These are phyloP conservation scores for Thymelicus lineola DNA, from an alignment of 2,888 invertebrate species.

Conservation along the genomic window DNA sequence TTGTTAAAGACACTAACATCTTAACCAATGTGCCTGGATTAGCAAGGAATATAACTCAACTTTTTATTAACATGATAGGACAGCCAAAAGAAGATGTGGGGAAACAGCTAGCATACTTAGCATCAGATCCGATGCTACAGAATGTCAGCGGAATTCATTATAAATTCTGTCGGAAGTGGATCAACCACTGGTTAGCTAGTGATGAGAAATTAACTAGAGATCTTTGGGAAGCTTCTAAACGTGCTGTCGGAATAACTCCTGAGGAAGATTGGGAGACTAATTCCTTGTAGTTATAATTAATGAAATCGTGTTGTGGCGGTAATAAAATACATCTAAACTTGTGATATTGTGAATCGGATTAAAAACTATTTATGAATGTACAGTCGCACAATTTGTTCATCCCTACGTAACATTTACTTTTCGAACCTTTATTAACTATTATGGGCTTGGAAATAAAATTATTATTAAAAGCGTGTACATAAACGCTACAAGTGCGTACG, in stretches of 20 bases:
- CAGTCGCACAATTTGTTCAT: too few species aligned
- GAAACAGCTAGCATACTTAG: constrained; percentile 63
- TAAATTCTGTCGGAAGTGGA: constrained; percentile 65
- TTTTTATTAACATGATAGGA: constrained; percentile 63
- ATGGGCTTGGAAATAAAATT: too few species aligned
- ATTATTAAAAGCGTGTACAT: too few species aligned
- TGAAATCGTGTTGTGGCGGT: background rate
- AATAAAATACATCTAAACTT: background rate
- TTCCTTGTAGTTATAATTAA: background rate
- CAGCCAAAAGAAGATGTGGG: constrained; percentile 68
- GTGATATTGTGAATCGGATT: background rate
- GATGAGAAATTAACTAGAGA: constrained; percentile 56
- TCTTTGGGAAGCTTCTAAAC: constrained; percentile 68
- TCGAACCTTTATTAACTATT: too few species aligned
- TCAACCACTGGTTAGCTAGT: constrained; percentile 63
- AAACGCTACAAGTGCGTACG: too few species aligned
- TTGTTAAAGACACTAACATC: constrained; percentile 67
- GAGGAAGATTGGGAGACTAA: constrained; percentile 66
- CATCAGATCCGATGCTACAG: constrained; percentile 60
- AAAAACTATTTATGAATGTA: background rate
- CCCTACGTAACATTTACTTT: too few species aligned
- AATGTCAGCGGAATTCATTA: constrained; percentile 64
- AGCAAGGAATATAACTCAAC: constrained; percentile 52
- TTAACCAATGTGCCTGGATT: constrained; percentile 56
- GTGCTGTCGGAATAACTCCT: constrained; percentile 58